These are phyloP conservation scores for Gallinago paraguaiae DNA, from an alignment of 2,113 vertebrate genomes.

Conservation along the genomic window DNA sequence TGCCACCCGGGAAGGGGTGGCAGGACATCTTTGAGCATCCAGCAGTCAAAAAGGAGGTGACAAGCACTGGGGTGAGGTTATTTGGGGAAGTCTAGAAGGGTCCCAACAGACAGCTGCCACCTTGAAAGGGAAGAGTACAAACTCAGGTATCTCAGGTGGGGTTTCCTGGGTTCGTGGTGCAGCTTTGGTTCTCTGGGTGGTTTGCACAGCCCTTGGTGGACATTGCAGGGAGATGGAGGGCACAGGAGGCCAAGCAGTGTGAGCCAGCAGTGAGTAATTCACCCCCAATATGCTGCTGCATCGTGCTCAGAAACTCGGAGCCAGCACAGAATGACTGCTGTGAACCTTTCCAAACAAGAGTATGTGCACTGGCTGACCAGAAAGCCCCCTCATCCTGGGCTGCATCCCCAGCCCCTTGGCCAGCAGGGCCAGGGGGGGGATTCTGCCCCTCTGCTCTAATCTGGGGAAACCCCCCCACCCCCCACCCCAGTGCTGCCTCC, in stretches of 20 bases:
- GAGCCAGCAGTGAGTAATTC: rapidly evolving
- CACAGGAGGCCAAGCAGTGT: rapidly evolving
- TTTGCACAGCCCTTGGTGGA: not conserved
- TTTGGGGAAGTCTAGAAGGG: not conserved
- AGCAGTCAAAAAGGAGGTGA: not conserved
- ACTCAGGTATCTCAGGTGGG: not conserved
- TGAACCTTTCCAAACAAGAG: rapidly evolving
- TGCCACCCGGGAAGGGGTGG: not conserved
- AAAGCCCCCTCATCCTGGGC: too few relatives aligned
- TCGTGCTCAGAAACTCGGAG: not conserved
- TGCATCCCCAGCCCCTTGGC: too few relatives aligned
- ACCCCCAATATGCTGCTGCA: rapidly evolving
- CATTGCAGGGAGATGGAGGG: too few relatives aligned
- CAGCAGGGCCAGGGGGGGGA: too few relatives aligned
- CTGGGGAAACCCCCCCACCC: too few relatives aligned
- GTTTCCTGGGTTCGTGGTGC: not conserved
- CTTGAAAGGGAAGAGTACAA: not conserved
- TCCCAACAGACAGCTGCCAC: not conserved
- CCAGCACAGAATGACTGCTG: not conserved
- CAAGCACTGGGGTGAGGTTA: not conserved
- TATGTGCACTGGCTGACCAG: too few relatives aligned
- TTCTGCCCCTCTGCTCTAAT: too few relatives aligned
- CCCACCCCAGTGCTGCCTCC: too few relatives aligned
- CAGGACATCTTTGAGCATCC: not conserved
- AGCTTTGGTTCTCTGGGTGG: rapidly evolving